phyloP scores from a whole-genome alignment of 2,113 vertebrate species.

The Rhombomys opimus region DNA sequence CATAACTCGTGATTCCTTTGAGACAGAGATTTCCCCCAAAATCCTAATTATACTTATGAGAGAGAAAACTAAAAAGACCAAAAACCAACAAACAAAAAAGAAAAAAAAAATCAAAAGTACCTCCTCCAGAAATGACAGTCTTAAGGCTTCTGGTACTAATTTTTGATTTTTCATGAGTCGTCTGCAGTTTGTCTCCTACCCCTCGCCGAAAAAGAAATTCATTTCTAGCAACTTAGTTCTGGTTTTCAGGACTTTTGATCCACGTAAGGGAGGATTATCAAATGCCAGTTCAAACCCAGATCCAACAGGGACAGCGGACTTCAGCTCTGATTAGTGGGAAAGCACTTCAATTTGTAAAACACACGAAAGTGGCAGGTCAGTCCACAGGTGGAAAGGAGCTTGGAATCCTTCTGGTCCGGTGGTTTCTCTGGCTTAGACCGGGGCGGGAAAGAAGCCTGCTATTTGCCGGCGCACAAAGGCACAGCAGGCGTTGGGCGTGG shows the following conservation, averaged over 20 bases:
- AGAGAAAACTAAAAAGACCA: background rate
- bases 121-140: conserved; percentile 6
- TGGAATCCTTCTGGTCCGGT: background rate
- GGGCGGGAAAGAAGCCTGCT: no score
- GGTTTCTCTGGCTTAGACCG: rapidly evolving
- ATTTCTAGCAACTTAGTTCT: background rate
- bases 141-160: background rate
- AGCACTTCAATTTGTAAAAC: background rate
- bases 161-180: background rate
- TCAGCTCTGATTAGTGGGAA: background rate
- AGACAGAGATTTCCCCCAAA: background rate
- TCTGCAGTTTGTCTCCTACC: background rate
- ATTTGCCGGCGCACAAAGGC: background rate
- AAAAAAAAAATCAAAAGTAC: background rate
- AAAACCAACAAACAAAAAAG: background rate
- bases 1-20: background rate
- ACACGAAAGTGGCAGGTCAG: background rate
- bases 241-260: background rate
- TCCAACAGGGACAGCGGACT: background rate
- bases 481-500: rapidly evolving
- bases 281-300: conserved; percentile 17
- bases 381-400: background rate
- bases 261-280: background rate
- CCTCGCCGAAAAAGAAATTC: background rate
- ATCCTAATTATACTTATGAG: background rate